Evolutionary conservation across 2,888 invertebrate species (phyloP), one percentile per base, ranked within the genome.

Genomic region (Gibbula magus): DNA sequence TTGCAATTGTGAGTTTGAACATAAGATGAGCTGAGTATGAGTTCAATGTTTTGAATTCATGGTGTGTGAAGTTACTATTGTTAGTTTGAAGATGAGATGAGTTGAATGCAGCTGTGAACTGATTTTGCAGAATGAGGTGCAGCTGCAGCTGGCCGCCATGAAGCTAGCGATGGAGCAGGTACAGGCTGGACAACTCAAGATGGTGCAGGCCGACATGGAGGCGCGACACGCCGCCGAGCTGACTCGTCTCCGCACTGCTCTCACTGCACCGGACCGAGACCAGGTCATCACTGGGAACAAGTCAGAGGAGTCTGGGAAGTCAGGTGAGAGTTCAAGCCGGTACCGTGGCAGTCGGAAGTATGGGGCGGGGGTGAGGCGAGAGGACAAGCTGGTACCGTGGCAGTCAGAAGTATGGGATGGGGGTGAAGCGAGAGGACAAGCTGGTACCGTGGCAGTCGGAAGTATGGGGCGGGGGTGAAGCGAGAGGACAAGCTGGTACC

Each of bases 81-180:
- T 56, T 8, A 56, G 22, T 8, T 56, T 56, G 7, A 4, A 25
- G 5, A 10, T 10, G 45, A 45, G 45, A 18, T 56, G 5, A 29
- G 20, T 56, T 3, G n/a, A n/a, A n/a, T 29, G 25, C 56, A 29
- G 56, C 56, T 56, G 56, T 56, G n/a, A 10, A 7, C 18, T 16
- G 25, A 32, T 32, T 32, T 51, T 78, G 16, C 79, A 91, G 90
- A 86, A 87, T 77, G 89, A 90, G 35, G 75, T 89, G 20, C 86
- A 88, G 35, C 84, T 86, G 35, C 89, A 90, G 82, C 84, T 90
- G 53, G 85, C 88, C 67, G 89, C 89, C 5, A 87, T 89, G 86
- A 80, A 86, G 67, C 76, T 87, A 52, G 88, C 89, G 8, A 80
- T 90, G 78, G 89, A 90, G 77, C 89, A 90, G 82, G 87, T 90